Evolutionary conservation across 2,888 invertebrate species (phyloP).

Genomic region (Fissipunctia ypsillon): DNA sequence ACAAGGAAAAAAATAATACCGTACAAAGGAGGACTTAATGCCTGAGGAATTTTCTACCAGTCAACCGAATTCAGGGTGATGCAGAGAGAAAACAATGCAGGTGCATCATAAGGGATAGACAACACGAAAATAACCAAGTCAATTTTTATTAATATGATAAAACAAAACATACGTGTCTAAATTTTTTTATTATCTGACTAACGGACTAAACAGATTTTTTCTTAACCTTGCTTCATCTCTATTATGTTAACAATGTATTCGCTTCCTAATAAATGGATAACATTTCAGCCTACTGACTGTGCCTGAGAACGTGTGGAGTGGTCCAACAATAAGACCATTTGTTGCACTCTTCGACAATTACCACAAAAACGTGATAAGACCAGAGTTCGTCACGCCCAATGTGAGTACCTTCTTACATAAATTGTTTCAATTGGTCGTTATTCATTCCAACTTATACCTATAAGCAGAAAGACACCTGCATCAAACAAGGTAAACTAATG

Average conservation of each 20-base stretch:
- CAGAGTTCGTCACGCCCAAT: constrained; percentile 92
- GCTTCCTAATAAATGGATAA: constrained; percentile 6
- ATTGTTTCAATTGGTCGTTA: constrained; percentile 57
- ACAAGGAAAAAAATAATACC: too few relatives aligned
- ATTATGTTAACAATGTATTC: constrained; percentile 6
- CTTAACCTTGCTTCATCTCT: too few relatives aligned
- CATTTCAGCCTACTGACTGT: constrained; percentile 92
- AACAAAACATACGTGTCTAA: too few relatives aligned
- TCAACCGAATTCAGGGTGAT: too few relatives aligned
- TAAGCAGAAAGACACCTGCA: constrained; percentile 63
- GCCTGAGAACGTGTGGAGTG: constrained; percentile 91
- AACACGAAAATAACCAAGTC: too few relatives aligned
- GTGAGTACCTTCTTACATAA: constrained; percentile 77
- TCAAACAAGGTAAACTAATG: constrained; percentile 71
- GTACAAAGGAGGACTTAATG: too few relatives aligned
- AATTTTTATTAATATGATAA: too few relatives aligned
- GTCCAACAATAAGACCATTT: constrained; percentile 93
- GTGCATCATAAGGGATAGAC: too few relatives aligned
- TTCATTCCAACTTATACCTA: constrained; percentile 38
- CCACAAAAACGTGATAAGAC: constrained; percentile 91
- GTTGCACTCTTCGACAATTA: constrained; percentile 94
- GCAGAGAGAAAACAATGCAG: too few relatives aligned
- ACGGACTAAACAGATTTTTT: too few relatives aligned
- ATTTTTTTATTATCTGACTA: too few relatives aligned
- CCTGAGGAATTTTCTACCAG: too few relatives aligned